phyloP scores from a whole-genome alignment of 2,113 vertebrate species.

The Montifringilla adamsi region DNA sequence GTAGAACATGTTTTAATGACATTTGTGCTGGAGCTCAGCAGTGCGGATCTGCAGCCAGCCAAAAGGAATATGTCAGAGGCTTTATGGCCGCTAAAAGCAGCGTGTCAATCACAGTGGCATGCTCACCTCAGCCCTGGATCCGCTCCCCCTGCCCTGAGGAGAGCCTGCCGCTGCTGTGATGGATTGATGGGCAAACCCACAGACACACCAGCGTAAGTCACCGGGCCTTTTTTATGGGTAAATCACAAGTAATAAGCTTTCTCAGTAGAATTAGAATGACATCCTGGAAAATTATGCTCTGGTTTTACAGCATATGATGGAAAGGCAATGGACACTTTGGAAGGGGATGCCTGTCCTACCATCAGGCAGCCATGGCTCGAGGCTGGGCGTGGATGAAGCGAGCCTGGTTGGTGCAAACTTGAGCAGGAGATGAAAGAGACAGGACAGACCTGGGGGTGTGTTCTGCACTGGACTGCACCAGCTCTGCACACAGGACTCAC shows the following conservation, averaged over 20 bases:
- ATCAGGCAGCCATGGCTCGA: neutral
- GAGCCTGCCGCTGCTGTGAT: neutral
- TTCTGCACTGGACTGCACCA: fast-evolving
- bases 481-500: neutral
- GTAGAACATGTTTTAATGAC: slow-evolving; percentile 52
- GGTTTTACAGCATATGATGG: neutral
- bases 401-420: neutral
- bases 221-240: neutral
- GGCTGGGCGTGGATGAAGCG: neutral
- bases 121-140: neutral
- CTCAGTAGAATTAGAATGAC: slow-evolving; percentile 52
- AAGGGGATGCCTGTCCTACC: neutral
- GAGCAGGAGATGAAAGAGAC: neutral
- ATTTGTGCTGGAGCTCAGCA: slow-evolving; percentile 45
- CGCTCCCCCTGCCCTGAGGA: neutral
- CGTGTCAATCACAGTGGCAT: slow-evolving; percentile 8
- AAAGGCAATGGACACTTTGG: neutral
- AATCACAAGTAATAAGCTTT: slow-evolving; percentile 60
- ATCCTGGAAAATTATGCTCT: slow-evolving; percentile 53
- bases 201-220: neutral
- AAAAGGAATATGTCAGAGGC: slow-evolving; percentile 35
- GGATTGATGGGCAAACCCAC: slow-evolving; percentile 28
- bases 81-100: neutral
- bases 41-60: neutral
- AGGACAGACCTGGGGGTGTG: neutral